These are phyloP conservation scores for Tinea trinotella DNA, from an alignment of 2,888 invertebrate species.

Conservation along the genomic window DNA sequence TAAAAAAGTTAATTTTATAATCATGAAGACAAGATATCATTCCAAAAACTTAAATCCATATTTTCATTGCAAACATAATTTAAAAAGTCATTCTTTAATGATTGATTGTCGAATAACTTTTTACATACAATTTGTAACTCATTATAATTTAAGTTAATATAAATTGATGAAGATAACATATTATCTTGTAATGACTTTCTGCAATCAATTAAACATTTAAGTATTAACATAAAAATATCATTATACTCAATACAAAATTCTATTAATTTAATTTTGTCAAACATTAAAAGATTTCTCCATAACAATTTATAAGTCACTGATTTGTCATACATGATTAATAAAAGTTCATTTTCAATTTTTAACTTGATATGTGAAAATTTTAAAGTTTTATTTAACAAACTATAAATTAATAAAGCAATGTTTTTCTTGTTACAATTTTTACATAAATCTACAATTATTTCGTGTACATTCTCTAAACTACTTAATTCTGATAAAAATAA, in stretches of 20 bases:
- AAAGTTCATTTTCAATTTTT: slow-evolving; percentile 32
- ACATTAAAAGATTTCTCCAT: slow-evolving; percentile 44
- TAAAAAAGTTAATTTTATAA: neutral
- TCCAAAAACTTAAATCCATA: slow-evolving; percentile 53
- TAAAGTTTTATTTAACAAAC: slow-evolving; percentile 37
- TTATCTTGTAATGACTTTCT: slow-evolving; percentile 47
- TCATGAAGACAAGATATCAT: slow-evolving; percentile 33
- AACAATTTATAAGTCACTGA: slow-evolving; percentile 36
- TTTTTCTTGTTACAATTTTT: slow-evolving; percentile 34
- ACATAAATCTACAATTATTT: slow-evolving; percentile 33
- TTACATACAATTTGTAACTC: slow-evolving; percentile 56
- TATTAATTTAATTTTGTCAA: slow-evolving; percentile 36
- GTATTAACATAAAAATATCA: slow-evolving; percentile 39
- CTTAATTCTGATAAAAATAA: slow-evolving; percentile 38
- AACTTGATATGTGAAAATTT: slow-evolving; percentile 30
- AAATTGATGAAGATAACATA: slow-evolving; percentile 51
- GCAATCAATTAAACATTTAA: slow-evolving; percentile 48
- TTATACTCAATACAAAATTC: slow-evolving; percentile 42
- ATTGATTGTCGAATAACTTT: slow-evolving; percentile 46
- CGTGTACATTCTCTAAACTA: slow-evolving; percentile 29
- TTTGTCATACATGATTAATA: slow-evolving; percentile 34
- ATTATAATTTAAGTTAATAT: slow-evolving; percentile 62
- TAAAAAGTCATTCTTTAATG: slow-evolving; percentile 50
- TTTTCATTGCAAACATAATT: slow-evolving; percentile 55
- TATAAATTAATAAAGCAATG: slow-evolving; percentile 41